phyloP scores from a whole-genome alignment of 2,797 vertebrate genomes.

The Pteropus rufus region DNA sequence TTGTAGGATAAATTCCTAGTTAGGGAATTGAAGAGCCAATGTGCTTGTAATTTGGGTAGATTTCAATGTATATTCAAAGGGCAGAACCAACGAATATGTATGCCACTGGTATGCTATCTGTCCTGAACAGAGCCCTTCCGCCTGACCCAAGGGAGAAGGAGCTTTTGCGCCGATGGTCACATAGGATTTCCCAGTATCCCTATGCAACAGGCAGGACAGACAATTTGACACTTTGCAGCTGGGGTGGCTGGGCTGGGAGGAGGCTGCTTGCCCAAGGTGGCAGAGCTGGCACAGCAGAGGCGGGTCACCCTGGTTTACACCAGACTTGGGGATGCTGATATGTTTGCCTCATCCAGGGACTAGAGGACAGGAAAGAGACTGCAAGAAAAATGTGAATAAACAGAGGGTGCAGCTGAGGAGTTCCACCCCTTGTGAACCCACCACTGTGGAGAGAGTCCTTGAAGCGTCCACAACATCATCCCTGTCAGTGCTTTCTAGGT shows the following conservation, averaged over 20 bases:
- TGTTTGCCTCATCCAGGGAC: neutral
- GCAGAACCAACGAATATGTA: neutral
- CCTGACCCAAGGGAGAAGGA: neutral
- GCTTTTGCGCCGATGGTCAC: neutral
- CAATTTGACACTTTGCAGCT: neutral
- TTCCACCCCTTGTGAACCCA: neutral
- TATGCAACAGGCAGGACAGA: neutral
- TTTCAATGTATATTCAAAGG: neutral
- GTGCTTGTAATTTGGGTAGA: neutral
- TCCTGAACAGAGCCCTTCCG: neutral
- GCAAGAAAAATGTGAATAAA: neutral
- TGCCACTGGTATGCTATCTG: rapidly evolving
- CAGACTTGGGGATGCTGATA: neutral
- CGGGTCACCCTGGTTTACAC: neutral
- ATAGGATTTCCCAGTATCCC: neutral
- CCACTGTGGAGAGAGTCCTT: neutral
- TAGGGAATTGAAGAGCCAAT: neutral
- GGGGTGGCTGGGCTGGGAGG: neutral
- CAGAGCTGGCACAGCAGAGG: neutral
- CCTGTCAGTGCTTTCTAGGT: neutral
- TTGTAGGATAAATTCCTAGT: neutral
- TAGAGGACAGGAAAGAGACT: rapidly evolving
- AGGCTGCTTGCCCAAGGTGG: neutral
- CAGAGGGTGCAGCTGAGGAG: neutral
- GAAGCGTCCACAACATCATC: too few relatives aligned